Evolutionary conservation across 2,797 vertebrate species (phyloP), one percentile per base, ranked within the genome.

Genomic region (Xenops minutus): DNA sequence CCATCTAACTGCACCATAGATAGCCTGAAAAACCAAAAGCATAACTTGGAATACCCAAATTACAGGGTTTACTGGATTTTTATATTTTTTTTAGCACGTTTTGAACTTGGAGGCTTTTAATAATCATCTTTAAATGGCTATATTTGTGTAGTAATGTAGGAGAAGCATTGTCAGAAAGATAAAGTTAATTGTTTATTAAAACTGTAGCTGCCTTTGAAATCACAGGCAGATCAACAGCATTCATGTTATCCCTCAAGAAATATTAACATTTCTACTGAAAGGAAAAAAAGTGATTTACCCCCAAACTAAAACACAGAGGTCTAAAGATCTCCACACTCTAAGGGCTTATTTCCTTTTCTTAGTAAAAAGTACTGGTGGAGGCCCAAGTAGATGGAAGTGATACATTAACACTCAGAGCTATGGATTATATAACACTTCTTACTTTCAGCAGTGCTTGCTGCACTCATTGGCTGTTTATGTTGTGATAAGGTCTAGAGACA

Each of bases 401-500:
- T 88, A n/a, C 12, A 62, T 84, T 79, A 93, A 41, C 59, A 27
- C 41, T 68, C 17, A 12, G 55, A 82, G 48, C 56, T 80, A 26
- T 61, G 78, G 77, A 27, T 64, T 88, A 22, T 6, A 32, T 36
- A 89, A 48, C 39, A 32, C 32, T 51, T 91, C 17, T 92, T 86
- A 62, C n/a, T 94, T 94, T 87, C 56, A 64, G 56, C 68, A 41
- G 59, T 5, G 14, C 48, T 94, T 81, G 46, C 88, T 77, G 41
- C 27, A 43, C 30, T 87, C 29, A 2, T 3, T 81, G 21, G 6
- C 66, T 93, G 61, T 91, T 96, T 94, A 68, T 61, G 29, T 44
- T 95, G 64, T 52, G 92, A 89, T 96, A 93, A 93, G 68, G 18
- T 46, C 68, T 54, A 56, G 74, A 85, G 81, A 80, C 77, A 56